These are phyloP conservation scores for Meiosimyza decipiens DNA, from an alignment of 2,888 invertebrate genomes.

Conservation along the genomic window DNA sequence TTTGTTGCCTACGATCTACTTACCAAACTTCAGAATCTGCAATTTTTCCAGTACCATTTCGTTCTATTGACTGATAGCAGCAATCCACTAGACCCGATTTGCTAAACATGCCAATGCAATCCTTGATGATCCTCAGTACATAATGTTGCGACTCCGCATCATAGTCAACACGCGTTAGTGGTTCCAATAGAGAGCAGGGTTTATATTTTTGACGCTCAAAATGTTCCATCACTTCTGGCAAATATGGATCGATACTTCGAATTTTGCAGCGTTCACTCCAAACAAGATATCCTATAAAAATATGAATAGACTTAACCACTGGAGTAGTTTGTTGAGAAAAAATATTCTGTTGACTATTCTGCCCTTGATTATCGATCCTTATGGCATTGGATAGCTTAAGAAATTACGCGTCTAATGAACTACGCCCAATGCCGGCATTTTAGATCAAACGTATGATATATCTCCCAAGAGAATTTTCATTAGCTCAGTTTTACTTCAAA, in stretches of 20 bases:
- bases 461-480: no score
- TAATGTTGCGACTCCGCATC: slow-evolving; percentile 53
- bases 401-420: no score
- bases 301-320: slow-evolving; percentile 22
- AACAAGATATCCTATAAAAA: slow-evolving; percentile 64
- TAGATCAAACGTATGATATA: no score
- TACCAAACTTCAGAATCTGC: slow-evolving; percentile 58
- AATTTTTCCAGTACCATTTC: slow-evolving; percentile 52
- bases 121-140: slow-evolving; percentile 54
- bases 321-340: slow-evolving; percentile 23
- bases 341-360: no score
- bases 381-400: no score
- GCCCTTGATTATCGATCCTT: no score
- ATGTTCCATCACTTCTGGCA: slow-evolving; percentile 69
- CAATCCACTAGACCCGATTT: slow-evolving; percentile 54
- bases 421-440: no score
- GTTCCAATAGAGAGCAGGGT: slow-evolving; percentile 66
- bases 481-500: no score
- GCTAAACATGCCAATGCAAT: slow-evolving; percentile 50
- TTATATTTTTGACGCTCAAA: slow-evolving; percentile 70
- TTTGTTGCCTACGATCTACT: slow-evolving; percentile 29
- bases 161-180: slow-evolving; percentile 59
- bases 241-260: slow-evolving; percentile 72
- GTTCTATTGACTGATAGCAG: slow-evolving; percentile 62
- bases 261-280: slow-evolving; percentile 74